Conservation (phyloP, 1,140 invertebrate species). For the Chymomyza costata region DNA sequence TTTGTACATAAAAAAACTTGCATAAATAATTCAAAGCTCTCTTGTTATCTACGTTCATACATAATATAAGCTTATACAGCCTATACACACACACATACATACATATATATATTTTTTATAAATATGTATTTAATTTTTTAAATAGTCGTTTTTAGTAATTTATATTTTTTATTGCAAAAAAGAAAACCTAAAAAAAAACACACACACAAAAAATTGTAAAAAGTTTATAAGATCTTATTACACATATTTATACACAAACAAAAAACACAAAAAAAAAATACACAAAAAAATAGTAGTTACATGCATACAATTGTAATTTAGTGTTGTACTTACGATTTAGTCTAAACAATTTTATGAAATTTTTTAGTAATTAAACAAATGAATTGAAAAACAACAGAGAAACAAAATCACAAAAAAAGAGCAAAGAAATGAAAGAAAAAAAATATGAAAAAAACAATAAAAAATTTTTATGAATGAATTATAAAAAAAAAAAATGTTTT, state of each 20-base stretch:
- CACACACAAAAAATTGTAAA: constrained; percentile 2
- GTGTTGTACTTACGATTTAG: constrained; percentile 70
- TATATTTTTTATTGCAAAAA: constrained; percentile 68
- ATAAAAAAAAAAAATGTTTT: constrained; percentile 41
- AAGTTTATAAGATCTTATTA: constrained; percentile 3
- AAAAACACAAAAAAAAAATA: constrained; percentile 23
- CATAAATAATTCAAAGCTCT: no score
- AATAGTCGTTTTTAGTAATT: constrained; percentile 73
- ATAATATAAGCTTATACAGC: constrained; percentile 12
- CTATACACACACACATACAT: constrained; percentile 3
- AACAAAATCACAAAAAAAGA: constrained; percentile 39
- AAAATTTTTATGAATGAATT: constrained; percentile 71
- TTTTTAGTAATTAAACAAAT: constrained; percentile 70
- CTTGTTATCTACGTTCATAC: constrained; percentile 44
- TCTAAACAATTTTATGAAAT: constrained; percentile 73
- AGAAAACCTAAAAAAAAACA: constrained; percentile 48
- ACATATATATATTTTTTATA: constrained; percentile 56
- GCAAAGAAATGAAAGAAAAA: constrained; percentile 36
- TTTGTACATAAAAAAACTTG: constrained; percentile 37
- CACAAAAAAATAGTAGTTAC: constrained; percentile 58
- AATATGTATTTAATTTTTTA: constrained; percentile 73
- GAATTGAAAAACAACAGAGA: constrained; percentile 54
- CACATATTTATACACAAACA: constrained; percentile 54
- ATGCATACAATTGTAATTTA: constrained; percentile 71
- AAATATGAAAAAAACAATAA: constrained; percentile 56